Evolutionary conservation across 2,797 vertebrate species (phyloP), one percentile per base, ranked within the genome.

Genomic region (Acanthurus leucopareius): DNA sequence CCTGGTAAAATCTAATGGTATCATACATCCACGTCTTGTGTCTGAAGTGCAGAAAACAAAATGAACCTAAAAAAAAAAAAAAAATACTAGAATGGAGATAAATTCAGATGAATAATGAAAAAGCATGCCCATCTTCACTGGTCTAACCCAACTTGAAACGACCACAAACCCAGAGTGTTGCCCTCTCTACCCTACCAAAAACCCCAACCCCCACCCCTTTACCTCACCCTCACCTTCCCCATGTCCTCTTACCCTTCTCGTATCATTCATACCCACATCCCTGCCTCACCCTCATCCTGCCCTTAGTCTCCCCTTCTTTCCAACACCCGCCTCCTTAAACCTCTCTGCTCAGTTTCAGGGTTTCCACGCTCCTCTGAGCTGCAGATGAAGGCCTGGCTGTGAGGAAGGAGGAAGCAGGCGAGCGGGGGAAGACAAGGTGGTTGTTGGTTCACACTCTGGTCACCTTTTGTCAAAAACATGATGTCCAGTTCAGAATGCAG

Each of bases 21-120:
- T 92, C 90, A 93, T 94, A 93, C 92, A 92, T 93, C 92, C 92
- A 91, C 87, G 64, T 92, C 83, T 88, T 86, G 90, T 93, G 89
- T 92, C 82, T 89, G 90, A 92, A 91, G 89, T 92, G 93, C 93
- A 94, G 91, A 90, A 95, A 93, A 93, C 74, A 84, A 92, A 93
- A 89, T 64, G 49, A 80, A 86, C 72, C 76, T 75, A 61, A 78
- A 83, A 40, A 40, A 72, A 72, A 47, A 71, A 71, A 45, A 77
- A 79, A 79, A 60, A 75, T 85, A 75, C 52, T 79, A 84, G 80
- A 92, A 84, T 87, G 77, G 84, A 90, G 82, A 91, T 87, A 87
- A 93, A 91, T 79, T 92, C 91, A 86, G 92, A 89, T 93, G 92
- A 93, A 89, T 93, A 89, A 86, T 91, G 89, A 91, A 93, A 28